Percentiles rank a stretch among this genome's conserved stretches.
Evolutionary conservation across 1,140 invertebrate species (phyloP).

Genomic region (Hyles euphorbiae): DNA sequence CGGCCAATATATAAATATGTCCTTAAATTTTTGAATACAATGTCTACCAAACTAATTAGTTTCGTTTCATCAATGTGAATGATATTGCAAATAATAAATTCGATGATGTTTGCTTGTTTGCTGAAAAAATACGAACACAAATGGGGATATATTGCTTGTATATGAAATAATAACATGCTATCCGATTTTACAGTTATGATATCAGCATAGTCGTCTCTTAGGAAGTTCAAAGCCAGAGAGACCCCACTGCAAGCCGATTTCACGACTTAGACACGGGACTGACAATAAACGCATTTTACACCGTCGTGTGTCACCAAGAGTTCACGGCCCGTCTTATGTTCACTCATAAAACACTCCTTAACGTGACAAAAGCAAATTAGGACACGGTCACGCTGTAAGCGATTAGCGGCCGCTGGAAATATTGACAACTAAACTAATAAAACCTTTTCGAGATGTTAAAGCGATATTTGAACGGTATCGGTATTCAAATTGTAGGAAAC

Average conservation of each 20-base stretch:
- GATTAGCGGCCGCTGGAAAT: neutral
- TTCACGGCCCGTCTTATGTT: conserved; percentile 44
- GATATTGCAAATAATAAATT: too few relatives aligned
- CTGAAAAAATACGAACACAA: too few relatives aligned
- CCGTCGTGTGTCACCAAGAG: conserved; percentile 49
- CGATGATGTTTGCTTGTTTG: too few relatives aligned
- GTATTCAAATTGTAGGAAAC: neutral
- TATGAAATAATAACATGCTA: too few relatives aligned
- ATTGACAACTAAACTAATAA: too few relatives aligned
- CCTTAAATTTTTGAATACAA: too few relatives aligned
- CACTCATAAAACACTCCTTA: conserved; percentile 56
- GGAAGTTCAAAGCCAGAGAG: conserved; percentile 9
- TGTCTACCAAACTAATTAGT: too few relatives aligned
- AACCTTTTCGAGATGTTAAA: neutral
- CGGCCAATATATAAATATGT: too few relatives aligned
- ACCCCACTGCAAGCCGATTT: conserved; percentile 63
- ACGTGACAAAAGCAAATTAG: conserved; percentile 30
- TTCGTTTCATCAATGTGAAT: too few relatives aligned
- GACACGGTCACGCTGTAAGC: conserved; percentile 5
- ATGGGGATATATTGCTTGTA: too few relatives aligned
- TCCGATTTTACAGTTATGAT: too few relatives aligned
- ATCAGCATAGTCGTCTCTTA: neutral
- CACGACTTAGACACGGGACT: conserved; percentile 68
- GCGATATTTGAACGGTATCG: neutral
- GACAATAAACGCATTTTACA: conserved; percentile 60